Conservation (phyloP, 2,888 invertebrate genomes). For the Caenorhabditis sinica region DNA sequence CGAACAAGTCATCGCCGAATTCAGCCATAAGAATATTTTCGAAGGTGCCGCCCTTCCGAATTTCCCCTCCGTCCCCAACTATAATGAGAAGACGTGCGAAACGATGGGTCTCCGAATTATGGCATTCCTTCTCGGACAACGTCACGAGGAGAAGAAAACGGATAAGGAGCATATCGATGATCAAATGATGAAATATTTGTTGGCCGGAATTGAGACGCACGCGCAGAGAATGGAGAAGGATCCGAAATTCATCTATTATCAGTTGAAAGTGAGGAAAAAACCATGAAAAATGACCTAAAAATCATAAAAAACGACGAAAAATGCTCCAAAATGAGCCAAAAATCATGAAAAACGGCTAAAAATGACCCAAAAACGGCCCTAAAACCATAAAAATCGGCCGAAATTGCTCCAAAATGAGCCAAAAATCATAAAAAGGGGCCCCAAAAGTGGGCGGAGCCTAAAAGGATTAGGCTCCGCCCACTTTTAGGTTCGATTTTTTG, state of each 20-base stretch:
- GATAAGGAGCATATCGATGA: not conserved
- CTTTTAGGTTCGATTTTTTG: no score
- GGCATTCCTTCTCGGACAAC: not conserved
- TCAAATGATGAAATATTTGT: conserved; percentile 6
- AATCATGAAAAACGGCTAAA: not conserved
- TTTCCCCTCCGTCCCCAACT: conserved; percentile 28
- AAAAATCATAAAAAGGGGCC: not conserved
- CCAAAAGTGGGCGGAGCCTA: not conserved
- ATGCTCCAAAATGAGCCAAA: not conserved
- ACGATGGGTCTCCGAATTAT: conserved; percentile 9
- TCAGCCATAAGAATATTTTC: not conserved
- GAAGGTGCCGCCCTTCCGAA: not conserved
- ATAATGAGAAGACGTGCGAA: conserved; percentile 15
- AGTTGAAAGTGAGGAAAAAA: not conserved
- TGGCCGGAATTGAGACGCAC: not conserved
- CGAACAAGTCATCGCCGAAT: conserved; percentile 42
- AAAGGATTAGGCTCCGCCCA: no score
- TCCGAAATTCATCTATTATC: not conserved
- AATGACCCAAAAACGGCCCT: not conserved
- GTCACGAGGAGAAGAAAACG: not conserved
- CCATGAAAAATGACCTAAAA: not conserved
- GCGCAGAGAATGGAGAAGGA: not conserved
- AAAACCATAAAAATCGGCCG: not conserved
- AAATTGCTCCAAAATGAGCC: no score
- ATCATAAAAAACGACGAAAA: not conserved